These are phyloP conservation scores for Elephas maximus DNA, from an alignment of 2,113 vertebrate genomes.

Conservation along the genomic window DNA sequence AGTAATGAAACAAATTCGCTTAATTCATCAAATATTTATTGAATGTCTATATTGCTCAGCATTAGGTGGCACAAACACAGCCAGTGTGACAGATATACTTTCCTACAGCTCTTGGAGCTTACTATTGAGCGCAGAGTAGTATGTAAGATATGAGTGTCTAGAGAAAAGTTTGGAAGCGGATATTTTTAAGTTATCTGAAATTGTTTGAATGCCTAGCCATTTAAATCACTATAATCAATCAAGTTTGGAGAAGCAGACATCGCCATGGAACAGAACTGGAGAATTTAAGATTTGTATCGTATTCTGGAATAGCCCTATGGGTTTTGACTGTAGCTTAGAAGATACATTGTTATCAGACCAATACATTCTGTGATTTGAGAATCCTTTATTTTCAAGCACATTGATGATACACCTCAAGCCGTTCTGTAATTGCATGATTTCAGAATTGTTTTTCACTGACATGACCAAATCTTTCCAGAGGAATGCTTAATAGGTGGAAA, in stretches of 20 bases:
- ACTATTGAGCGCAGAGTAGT: background rate
- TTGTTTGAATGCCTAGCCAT: background rate
- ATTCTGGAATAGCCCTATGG: background rate
- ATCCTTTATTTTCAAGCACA: slow-evolving; percentile 12
- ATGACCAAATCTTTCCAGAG: slow-evolving; percentile 1
- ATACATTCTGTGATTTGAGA: background rate
- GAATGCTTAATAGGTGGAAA: slow-evolving; percentile 12
- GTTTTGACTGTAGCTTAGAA: background rate
- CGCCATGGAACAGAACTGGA: background rate
- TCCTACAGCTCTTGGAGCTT: background rate
- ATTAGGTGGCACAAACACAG: background rate
- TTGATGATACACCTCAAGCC: background rate
- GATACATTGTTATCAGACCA: background rate
- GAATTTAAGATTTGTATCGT: background rate
- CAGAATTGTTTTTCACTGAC: slow-evolving; percentile 33
- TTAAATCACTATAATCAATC: background rate
- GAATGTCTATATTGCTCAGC: background rate
- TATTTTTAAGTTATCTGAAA: background rate
- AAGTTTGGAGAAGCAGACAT: background rate
- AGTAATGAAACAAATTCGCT: background rate
- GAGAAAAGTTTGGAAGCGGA: too few relatives aligned
- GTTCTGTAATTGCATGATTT: slow-evolving; percentile 44
- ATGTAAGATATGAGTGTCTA: background rate
- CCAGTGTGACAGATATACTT: background rate
- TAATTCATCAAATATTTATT: background rate